These are phyloP conservation scores for Pluvianellus socialis DNA, from an alignment of 2,113 vertebrate genomes.

Conservation along the genomic window DNA sequence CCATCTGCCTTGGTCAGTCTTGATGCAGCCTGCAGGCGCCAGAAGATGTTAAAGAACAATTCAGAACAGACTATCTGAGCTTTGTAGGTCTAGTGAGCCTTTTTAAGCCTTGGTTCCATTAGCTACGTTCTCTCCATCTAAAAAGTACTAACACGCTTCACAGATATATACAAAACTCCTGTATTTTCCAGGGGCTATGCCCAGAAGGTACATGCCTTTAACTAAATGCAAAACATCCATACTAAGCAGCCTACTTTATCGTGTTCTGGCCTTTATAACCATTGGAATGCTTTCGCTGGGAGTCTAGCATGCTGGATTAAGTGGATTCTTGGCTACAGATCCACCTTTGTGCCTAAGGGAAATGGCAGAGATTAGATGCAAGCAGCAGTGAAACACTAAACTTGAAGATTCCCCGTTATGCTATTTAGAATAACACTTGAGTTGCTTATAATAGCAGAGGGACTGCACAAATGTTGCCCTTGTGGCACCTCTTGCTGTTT, in stretches of 20 bases:
- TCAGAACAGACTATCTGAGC: not conserved
- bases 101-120: not conserved
- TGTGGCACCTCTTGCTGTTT: slow-evolving; percentile 1
- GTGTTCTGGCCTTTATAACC: not conserved
- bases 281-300: slow-evolving; percentile 38
- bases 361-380: slow-evolving; percentile 39
- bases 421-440: slow-evolving; percentile 52
- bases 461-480: slow-evolving; percentile 12
- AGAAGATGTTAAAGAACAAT: not conserved
- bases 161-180: not conserved
- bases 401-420: slow-evolving; percentile 46
- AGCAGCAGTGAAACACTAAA: slow-evolving; percentile 51
- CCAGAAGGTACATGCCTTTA: not conserved
- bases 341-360: slow-evolving; percentile 46
- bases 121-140: not conserved
- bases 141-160: not conserved
- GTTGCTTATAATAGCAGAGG: slow-evolving; percentile 49
- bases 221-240: not conserved
- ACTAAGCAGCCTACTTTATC: not conserved
- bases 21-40: not conserved
- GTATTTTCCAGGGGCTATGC: not conserved
- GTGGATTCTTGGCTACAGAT: slow-evolving; percentile 54
- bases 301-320: slow-evolving; percentile 37
- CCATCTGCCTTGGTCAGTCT: not conserved
- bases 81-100: not conserved